Base-by-base conservation (phyloP, 2,888 invertebrate genomes). In the Eubasilissa splendida region DNA sequence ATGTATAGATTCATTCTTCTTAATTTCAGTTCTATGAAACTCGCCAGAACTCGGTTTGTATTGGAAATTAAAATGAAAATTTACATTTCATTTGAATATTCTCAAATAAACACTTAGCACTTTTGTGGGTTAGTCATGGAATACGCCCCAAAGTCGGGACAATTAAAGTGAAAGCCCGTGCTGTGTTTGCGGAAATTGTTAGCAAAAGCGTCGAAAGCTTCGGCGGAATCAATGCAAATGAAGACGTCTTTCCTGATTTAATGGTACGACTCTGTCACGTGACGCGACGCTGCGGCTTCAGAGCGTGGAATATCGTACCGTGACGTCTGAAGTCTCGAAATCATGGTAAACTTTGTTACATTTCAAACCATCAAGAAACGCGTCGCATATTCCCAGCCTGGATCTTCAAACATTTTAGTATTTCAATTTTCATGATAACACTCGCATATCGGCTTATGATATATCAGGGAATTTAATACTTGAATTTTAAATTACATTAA, bases 151-250 rank as follows among this genome's bases (percentile, higher is more conserved):
- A 66, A 68, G 42, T 58, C 4, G 31, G 58, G 53, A 56, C 59
- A 79, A 79, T 79, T 79, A 79, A 58, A 75, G 68, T 79, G 68
- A 79, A 66, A 76, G 80, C 80, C 54, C 8, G 66, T 50, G 22
- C 66, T 33, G 14, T 80, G 71, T 80, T 80, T 80, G 76, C 65
- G 70, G 14, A 80, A 80, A 80, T 53, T 76, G 76, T 76, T 71
- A 76, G 76, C 71, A 50, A 76, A 80, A 76, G 54, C 80, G 76
- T 63, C 58, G 11, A 74, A 80, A 68, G 59, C 79, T 80, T 59
- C 59, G 12, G 70, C 58, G 60, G 63, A 74, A 60, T 79, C 75
- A 59, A 81, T 81, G 81, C 79, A 74, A 81, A 81, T 81, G 81
- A 81, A 81, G 79, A 76, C 79, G 75, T 75, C 56, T 73, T 52